Conservation (phyloP, 2,113 vertebrate genomes). For the Takifugu flavidus region DNA sequence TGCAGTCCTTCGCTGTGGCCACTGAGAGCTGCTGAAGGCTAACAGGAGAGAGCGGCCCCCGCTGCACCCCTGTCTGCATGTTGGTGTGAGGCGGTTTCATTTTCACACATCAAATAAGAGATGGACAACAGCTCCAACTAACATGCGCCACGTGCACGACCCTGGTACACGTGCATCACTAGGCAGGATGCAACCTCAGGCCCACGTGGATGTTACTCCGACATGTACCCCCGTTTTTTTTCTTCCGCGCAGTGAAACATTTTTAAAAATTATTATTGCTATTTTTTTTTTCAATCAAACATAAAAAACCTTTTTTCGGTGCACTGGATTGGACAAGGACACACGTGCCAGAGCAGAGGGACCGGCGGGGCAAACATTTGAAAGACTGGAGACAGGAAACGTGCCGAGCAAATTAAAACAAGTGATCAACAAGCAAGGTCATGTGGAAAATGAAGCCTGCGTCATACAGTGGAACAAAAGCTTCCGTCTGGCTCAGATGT, state of each 20-base stretch:
- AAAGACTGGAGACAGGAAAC: not conserved
- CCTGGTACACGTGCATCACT: too few relatives aligned
- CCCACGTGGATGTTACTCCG: too few relatives aligned
- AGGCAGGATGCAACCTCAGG: too few relatives aligned
- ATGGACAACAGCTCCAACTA: not conserved
- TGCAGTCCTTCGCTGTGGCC: slow-evolving; percentile 22
- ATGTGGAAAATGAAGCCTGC: too few relatives aligned
- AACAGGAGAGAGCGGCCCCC: slow-evolving; percentile 18
- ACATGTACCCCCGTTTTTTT: too few relatives aligned
- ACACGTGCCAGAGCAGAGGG: not conserved
- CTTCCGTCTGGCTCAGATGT: too few relatives aligned
- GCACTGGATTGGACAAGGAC: slow-evolving; percentile 15
- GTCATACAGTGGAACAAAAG: too few relatives aligned
- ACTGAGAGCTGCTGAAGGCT: slow-evolving; percentile 53
- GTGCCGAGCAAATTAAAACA: too few relatives aligned
- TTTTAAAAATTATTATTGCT: not conserved
- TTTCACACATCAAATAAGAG: slow-evolving; percentile 4
- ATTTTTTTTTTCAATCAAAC: not conserved
- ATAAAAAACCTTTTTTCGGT: slow-evolving; percentile 2
- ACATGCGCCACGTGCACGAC: too few relatives aligned
- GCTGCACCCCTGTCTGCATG: slow-evolving; percentile 28
- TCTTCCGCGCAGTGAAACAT: not conserved
- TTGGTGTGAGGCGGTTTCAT: slow-evolving; percentile 1
- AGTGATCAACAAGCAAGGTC: too few relatives aligned
- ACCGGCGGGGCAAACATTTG: not conserved